A percentile compares a stretch with the other conserved stretches of the same genome.
phyloP scores from a whole-genome alignment of 2,797 vertebrate species.

The Micrastur ruficollis region DNA sequence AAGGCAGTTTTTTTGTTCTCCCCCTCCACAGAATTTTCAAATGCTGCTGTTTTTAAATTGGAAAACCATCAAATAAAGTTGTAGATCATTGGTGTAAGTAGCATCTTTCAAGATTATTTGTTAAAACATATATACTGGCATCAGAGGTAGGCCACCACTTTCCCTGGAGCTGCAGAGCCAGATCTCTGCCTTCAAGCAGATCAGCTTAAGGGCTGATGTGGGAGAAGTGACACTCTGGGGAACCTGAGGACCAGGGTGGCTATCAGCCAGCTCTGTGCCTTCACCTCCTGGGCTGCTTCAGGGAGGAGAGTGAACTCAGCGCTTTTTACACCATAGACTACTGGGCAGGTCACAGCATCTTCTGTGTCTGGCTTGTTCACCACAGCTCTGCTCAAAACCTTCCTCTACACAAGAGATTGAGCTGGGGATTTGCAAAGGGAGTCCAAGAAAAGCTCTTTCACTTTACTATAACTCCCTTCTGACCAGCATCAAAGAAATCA shows the following conservation, averaged over 20 bases:
- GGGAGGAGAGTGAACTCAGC: neutral
- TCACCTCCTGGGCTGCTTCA: neutral
- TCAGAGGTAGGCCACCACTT: neutral
- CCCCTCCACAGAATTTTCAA: neutral
- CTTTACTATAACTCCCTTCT: neutral
- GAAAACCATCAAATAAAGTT: neutral
- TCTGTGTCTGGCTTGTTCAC: neutral
- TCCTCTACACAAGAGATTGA: fast-evolving
- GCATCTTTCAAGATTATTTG: neutral
- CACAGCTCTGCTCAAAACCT: neutral
- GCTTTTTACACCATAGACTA: neutral
- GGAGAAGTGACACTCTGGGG: neutral
- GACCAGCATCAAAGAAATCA: neutral
- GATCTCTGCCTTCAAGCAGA: neutral
- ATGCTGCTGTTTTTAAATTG: neutral
- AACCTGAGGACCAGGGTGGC: neutral
- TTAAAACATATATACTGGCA: neutral
- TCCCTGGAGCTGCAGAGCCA: neutral
- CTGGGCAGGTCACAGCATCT: neutral
- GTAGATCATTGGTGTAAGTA: neutral
- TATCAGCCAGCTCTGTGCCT: neutral
- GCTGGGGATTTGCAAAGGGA: neutral
- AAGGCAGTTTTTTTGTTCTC: neutral
- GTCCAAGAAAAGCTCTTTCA: neutral
- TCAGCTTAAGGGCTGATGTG: fast-evolving